Base-by-base conservation (phyloP, 2,797 vertebrate genomes). In the Molossus alvarezi region DNA sequence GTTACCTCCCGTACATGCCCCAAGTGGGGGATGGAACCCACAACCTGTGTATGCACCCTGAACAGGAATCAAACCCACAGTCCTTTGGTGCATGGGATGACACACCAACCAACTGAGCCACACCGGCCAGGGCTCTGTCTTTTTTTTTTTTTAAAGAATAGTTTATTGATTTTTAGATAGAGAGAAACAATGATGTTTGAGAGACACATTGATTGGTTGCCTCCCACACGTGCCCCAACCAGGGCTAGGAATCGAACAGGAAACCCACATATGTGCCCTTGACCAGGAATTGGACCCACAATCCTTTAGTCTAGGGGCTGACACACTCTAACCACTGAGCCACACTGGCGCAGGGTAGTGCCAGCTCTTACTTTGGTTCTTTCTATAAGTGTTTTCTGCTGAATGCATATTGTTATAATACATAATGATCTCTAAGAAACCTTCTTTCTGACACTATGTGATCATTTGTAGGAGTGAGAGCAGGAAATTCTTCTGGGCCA, bases 391-490 rank as follows among this genome's bases (percentile, higher is more conserved):
- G 6, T 75, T 91, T 90, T 91, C 71, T 94, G n/a, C 27, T 83
- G 37, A 73, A 53, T 62, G 53, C 33, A 53, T 55, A 65, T 18
- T 83, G 33, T 58, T 37, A 3, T 45, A 60, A 89, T n/a, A 12
- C 17, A 33, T 53, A 87, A 65, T 81, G 53, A 82, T 85, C 57
- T 48, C 33, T 65, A 96, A 82, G 73, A 73, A 77, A 85, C 48
- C 18, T 62, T 72, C 14, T 72, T 64, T 88, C 27, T 53, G 85
- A 94, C 14, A 85, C 21, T 69, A 53, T 41, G 25, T 5, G 21
- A 88, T 73, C 65, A 85, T 88, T 87, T 93, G n/a, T 51, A 88
- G 53, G 94, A 83, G 14, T 76, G 11, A 95, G 6, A 84, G 29
- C 8, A 82, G n/a, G 55, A 91, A 45, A 79, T 67, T 55, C 91